Base-by-base conservation (phyloP, 1,140 invertebrate genomes). In the Drosophila repleta region DNA sequence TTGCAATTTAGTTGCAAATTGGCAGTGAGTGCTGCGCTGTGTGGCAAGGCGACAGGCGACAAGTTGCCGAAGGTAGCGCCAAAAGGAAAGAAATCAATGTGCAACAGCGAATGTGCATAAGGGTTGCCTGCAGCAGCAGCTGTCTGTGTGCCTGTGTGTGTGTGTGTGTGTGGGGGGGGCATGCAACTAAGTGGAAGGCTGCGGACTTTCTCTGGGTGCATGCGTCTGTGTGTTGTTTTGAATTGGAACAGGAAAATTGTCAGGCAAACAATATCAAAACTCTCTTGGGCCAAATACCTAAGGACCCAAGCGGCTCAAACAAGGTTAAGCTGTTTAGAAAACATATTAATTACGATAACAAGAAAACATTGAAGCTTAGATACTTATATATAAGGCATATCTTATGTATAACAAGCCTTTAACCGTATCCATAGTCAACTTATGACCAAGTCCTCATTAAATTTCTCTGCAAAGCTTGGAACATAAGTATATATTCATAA, bases 1-100 rank as follows among this genome's bases (percentile, higher is more conserved):
- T 68, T 74, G 81, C 69, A 81, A 78, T 87, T 81, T 82, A 77
- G 74, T 75, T 81, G 82, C 69, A 81, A 85, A 87, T 77, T 77
- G 81, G 70, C 53, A 80, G 63, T 67, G 77, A 85, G 69, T 87
- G 80, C 57, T 76, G 80, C 56, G 80, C 57, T 73, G 76, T 60
- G 76, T 17, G 39, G 39, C 64, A 78, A 69, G 65, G 64, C 57
- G 66, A 63, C 65, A 70, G 79, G 66, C 75, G 80, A 74, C 81
- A 85, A 84, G 61, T 85, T 80, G 73, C 57, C 49, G 58, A 70
- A 73, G 80, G 75, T 65, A 68, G 45, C 45, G 41, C 43, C 48
- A 69, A 52, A 48, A 48, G 55, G 73, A 71, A 71, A 45, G 56
- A 73, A 74, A 76, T 76, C 80, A 79, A 83, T 84, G 63, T 48